Evolutionary conservation across 2,888 invertebrate genomes (phyloP), one percentile per base, ranked within the genome.

Genomic region (Deladenus siricidicola): DNA sequence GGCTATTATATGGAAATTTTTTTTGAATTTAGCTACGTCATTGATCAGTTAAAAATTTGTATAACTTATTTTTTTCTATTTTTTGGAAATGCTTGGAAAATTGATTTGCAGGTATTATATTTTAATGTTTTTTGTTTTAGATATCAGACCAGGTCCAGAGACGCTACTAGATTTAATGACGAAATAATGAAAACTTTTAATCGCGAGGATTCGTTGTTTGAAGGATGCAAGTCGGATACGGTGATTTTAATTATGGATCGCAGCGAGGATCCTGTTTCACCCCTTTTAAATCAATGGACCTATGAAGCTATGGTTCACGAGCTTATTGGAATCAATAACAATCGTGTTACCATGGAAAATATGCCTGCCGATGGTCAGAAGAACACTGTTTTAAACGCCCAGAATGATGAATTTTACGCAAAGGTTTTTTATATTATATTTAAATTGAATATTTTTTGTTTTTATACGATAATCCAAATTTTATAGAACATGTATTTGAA

Each of bases 291-390:
- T 81, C 89, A 92, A 85, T 98, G 98, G 98, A 98, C 96, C 0
- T 99, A 99, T 82, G 96, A 99, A 81, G 98, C 98, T 1, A 98
- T 99, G 98, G 76, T 99, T 10, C 98, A 99, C 81, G 96, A 99
- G 81, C 81, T 98, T 56, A 81, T 99, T 45, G 87, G 87, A 0
- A 92, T 99, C 68, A 86, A 86, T 76, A 93, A 92, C 81, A 92
- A 93, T 82, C 85, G 94, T 60, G 93, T 98, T 28, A 89, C 87
- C 80, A 84, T 98, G 64, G 87, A 89, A 0, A 85, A 86, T 68
- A 85, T 90, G 28, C 86, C 89, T 17, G 89, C 88, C 48, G 89
- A 89, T 80, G 94, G 94, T 76, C 85, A 91, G 67, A 86, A 86
- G 69, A 94, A 96, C 83, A 87, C 98, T 0, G 72, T 76, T 29